These are phyloP conservation scores for Plutella xylostella DNA, from an alignment of 2,888 invertebrate species.

Conservation along the genomic window DNA sequence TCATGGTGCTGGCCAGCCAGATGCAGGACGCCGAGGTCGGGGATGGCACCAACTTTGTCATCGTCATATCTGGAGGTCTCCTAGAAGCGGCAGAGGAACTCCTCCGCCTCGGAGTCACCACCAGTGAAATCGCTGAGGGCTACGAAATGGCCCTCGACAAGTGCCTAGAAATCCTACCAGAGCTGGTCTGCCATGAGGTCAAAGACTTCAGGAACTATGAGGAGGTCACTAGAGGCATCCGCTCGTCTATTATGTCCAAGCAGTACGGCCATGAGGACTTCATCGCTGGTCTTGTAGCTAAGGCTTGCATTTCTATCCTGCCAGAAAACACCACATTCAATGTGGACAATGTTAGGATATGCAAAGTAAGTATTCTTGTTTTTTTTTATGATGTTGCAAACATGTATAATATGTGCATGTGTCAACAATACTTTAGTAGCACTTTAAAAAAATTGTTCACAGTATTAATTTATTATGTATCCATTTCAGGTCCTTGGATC, in stretches of 20 bases:
- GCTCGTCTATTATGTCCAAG: slow-evolving; percentile 93
- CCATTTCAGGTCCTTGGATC: slow-evolving; percentile 77
- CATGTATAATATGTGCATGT: background rate
- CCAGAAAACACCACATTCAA: slow-evolving; percentile 92
- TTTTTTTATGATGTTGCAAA: background rate
- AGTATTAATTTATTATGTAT: too few relatives aligned
- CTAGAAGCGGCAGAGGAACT: slow-evolving; percentile 93
- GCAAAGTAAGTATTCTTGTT: slow-evolving; percentile 73
- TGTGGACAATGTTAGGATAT: slow-evolving; percentile 97
- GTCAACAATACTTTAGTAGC: too few relatives aligned
- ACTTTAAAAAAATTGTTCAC: too few relatives aligned
- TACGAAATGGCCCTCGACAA: slow-evolving; percentile 93
- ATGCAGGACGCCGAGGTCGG: slow-evolving; percentile 99
- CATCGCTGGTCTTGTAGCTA: slow-evolving; percentile 84
- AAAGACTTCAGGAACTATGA: slow-evolving; percentile 75
- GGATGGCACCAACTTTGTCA: slow-evolving; percentile 98
- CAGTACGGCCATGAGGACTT: slow-evolving; percentile 98
- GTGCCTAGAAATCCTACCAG: slow-evolving; percentile 89
- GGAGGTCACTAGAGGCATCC: slow-evolving; percentile 80
- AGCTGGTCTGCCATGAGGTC: slow-evolving; percentile 81
- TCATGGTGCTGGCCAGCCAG: slow-evolving; percentile 95
- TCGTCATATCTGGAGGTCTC: slow-evolving; percentile 93
- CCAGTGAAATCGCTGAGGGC: slow-evolving; percentile 95
- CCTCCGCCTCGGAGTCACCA: slow-evolving; percentile 94
- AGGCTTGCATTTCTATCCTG: slow-evolving; percentile 89